Conservation (phyloP, 2,797 vertebrate genomes). For the Naso thynnoides region DNA sequence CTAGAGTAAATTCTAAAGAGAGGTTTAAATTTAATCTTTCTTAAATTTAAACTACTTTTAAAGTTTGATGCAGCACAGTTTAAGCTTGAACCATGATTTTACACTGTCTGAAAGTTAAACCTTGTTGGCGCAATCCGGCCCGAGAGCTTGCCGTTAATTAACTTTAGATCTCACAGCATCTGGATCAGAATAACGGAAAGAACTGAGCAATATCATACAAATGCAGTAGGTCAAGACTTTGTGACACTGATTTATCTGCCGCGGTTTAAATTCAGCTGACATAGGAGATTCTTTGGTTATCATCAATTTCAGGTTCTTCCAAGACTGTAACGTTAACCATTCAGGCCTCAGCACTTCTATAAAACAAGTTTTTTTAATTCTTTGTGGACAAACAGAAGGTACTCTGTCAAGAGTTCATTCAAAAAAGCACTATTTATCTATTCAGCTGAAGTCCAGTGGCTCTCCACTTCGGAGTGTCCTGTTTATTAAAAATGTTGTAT, state of each 20-base stretch:
- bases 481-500: slow-evolving; percentile 58
- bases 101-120: no score
- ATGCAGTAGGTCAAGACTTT: slow-evolving; percentile 44
- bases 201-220: slow-evolving; percentile 48
- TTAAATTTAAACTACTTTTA: no score
- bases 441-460: slow-evolving; percentile 49
- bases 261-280: slow-evolving; percentile 25
- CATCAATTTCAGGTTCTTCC: slow-evolving; percentile 65
- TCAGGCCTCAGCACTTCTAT: slow-evolving; percentile 29
- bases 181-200: slow-evolving; percentile 1
- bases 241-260: background rate
- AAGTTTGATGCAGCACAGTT: no score
- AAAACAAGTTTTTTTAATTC: background rate
- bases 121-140: no score
- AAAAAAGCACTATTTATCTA: slow-evolving; percentile 67
- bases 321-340: slow-evolving; percentile 24
- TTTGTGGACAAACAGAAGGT: slow-evolving; percentile 39
- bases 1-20: no score
- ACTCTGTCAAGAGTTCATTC: slow-evolving; percentile 54
- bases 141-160: slow-evolving; percentile 15
- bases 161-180: slow-evolving; percentile 16
- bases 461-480: slow-evolving; percentile 42
- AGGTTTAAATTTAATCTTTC: no score
- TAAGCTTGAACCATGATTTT: no score
- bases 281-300: slow-evolving; percentile 12